Evolutionary conservation across 2,797 vertebrate species (phyloP).

Genomic region (Yasuhikotakia modesta): DNA sequence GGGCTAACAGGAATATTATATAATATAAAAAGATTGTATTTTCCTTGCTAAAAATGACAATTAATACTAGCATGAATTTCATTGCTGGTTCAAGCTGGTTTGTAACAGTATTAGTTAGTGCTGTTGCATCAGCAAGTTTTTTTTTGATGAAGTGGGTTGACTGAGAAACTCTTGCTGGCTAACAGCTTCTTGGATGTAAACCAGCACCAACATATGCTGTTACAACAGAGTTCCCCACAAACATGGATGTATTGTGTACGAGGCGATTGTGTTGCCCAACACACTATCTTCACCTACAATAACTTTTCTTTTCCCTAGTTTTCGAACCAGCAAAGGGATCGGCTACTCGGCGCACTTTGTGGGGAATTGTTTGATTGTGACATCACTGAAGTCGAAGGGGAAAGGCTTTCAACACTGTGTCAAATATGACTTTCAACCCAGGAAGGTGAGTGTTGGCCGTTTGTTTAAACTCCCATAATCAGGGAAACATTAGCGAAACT

Average conservation of each 20-base stretch:
- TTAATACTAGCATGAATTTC: not conserved
- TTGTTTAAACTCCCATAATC: not conserved
- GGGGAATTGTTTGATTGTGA: constrained; percentile 98
- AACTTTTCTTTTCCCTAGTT: constrained; percentile 74
- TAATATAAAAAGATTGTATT: too few relatives aligned
- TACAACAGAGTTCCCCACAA: too few relatives aligned
- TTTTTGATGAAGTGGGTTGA: too few relatives aligned
- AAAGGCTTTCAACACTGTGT: constrained; percentile 99
- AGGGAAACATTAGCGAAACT: too few relatives aligned
- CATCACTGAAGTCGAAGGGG: constrained; percentile 97
- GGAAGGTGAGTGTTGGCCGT: constrained; percentile 82
- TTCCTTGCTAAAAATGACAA: not conserved
- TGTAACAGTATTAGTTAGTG: too few relatives aligned
- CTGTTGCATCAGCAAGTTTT: too few relatives aligned
- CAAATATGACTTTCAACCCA: constrained; percentile 97
- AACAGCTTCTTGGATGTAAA: too few relatives aligned
- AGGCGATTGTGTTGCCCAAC: too few relatives aligned
- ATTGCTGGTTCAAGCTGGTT: not conserved
- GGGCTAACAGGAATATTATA: not conserved
- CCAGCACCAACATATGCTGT: too few relatives aligned
- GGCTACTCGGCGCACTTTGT: constrained; percentile 99
- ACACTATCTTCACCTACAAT: not conserved
- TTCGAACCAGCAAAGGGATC: constrained; percentile 98
- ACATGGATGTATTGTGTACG: too few relatives aligned
- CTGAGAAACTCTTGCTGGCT: too few relatives aligned